Evolutionary conservation across 2,888 invertebrate genomes (phyloP), one percentile per base, ranked within the genome.

Genomic region (Antheraea assamensis): DNA sequence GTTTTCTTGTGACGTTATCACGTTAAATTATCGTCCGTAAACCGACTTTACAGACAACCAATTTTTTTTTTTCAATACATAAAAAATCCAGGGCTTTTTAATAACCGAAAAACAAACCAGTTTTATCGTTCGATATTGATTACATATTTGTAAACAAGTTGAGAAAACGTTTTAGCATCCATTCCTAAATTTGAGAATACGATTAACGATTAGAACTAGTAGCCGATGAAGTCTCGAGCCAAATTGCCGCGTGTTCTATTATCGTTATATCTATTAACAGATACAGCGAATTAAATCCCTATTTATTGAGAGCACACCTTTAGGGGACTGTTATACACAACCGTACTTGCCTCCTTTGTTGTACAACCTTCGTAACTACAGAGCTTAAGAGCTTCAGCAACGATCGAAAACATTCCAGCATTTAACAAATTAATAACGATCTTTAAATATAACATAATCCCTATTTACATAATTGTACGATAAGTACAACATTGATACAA

Each of bases 211-310:
- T 77, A 78, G 79, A 77, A 78, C 76, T 55, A 27, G 35, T 55
- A 55, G 68, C 52, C 80, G 82, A 81, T 80, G 77, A 83, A 77
- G 5, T 80, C 78, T 82, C 78, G 83, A 84, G 87, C 86, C 88
- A 88, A 89, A 90, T 88, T 87, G 83, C 83, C 87, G 83, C 80
- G 87, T 84, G 90, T 91, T 92, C 92, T 92, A 88, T n/a, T n/a
- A n/a, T n/a, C n/a, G n/a, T n/a, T n/a, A n/a, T n/a, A n/a, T n/a
- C n/a, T n/a, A n/a, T 90, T 89, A 88, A 88, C 86, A 87, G 88
- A 88, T 87, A 88, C 89, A 87, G 90, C 86, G 91, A 93, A 92
- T 92, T 92, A 92, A 92, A 91, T 88, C 90, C 89, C 90, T 90
- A 90, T 91, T 90, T 90, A 88, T 88, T 85, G 84, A 85, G 86